Percentiles rank a stretch among this genome's conserved stretches.
phyloP scores from a whole-genome alignment of 2,797 vertebrate species.

The Champsocephalus gunnari region DNA sequence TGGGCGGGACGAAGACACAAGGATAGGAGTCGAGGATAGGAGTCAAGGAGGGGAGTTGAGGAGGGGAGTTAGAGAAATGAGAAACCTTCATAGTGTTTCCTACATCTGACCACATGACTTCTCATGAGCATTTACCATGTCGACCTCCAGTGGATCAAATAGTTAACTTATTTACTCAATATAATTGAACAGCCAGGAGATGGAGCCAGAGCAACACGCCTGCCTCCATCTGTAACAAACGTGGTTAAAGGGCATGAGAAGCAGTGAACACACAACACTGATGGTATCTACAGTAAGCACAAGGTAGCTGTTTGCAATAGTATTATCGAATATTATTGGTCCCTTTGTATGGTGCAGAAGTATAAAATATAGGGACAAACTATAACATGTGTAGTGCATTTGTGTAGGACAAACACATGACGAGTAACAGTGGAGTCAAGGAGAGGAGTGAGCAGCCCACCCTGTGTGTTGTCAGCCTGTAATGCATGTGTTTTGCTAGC shows the following conservation, averaged over 20 bases:
- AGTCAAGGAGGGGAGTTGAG: too few species aligned
- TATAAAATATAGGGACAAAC: background rate
- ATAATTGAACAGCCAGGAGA: conserved; percentile 55
- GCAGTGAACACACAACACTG: conserved; percentile 10
- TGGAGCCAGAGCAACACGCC: conserved; percentile 49
- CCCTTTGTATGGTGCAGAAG: too few species aligned
- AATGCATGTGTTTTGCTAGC: conserved; percentile 66
- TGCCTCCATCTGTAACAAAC: background rate
- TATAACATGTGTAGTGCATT: background rate
- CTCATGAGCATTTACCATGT: background rate
- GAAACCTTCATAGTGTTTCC: background rate
- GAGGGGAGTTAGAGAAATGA: too few species aligned
- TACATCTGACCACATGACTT: background rate
- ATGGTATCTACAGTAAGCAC: conserved; percentile 4
- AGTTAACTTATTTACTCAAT: background rate
- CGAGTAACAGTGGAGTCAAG: conserved; percentile 2
- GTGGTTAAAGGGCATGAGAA: conserved; percentile 37
- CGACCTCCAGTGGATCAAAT: conserved; percentile 31
- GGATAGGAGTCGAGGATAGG: too few species aligned
- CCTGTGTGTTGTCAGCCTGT: conserved; percentile 32
- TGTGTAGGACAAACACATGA: conserved; percentile 1
- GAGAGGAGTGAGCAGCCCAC: conserved; percentile 7
- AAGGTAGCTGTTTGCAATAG: background rate
- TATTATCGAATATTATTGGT: background rate
- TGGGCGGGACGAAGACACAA: too few species aligned